A percentile compares a stretch with the other conserved stretches of the same genome.
These are phyloP conservation scores for Phylloscopus trochiloides DNA, from an alignment of 2,113 vertebrate species.

Conservation along the genomic window DNA sequence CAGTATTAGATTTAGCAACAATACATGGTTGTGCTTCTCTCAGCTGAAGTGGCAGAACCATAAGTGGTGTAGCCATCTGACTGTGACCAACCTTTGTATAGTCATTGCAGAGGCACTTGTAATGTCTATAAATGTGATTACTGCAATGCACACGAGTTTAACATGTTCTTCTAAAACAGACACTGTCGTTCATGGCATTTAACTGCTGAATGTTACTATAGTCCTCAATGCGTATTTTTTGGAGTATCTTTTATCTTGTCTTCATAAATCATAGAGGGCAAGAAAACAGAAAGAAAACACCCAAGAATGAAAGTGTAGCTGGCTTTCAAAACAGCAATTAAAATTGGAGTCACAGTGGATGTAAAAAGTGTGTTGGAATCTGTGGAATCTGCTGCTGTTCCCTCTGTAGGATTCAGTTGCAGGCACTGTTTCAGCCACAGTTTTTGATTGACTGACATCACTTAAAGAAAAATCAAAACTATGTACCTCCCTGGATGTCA, in stretches of 20 bases:
- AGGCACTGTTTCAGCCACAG: not conserved
- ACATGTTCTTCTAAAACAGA: not conserved
- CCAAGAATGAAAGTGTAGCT: not conserved
- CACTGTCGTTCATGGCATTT: not conserved
- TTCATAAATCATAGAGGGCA: not conserved
- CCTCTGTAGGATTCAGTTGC: not conserved
- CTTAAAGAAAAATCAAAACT: not conserved
- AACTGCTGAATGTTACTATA: not conserved
- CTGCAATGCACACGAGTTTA: rapidly evolving
- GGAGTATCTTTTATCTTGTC: not conserved
- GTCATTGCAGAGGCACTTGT: not conserved
- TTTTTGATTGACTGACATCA: not conserved
- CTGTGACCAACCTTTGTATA: not conserved
- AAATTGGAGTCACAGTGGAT: not conserved
- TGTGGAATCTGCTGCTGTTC: not conserved
- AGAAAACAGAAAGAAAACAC: not conserved
- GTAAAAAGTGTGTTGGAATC: not conserved
- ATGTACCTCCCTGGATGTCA: not conserved
- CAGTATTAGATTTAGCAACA: not conserved
- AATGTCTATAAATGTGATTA: not conserved
- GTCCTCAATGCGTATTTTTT: not conserved
- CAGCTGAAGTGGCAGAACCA: not conserved
- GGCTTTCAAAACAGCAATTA: not conserved
- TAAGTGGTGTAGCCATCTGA: not conserved
- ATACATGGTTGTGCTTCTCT: not conserved